Conservation (phyloP, 2,888 invertebrate genomes). For the Eilema depressum region DNA sequence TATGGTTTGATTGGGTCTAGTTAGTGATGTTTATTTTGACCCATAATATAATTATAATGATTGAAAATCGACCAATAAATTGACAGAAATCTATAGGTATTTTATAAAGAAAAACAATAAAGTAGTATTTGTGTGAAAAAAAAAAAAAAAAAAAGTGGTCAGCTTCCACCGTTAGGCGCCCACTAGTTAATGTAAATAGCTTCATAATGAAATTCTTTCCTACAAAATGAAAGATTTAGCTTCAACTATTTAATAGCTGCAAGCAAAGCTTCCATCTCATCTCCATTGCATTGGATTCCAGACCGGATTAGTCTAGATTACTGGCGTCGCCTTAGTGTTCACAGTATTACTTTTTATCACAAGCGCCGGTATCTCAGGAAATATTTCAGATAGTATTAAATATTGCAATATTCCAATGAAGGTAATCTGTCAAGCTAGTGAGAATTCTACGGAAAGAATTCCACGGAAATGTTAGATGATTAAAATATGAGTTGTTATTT, state of each 20-base stretch:
- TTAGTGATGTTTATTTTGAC: too few relatives aligned
- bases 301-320: constrained; percentile 36
- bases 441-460: too few relatives aligned
- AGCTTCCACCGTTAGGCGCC: neutral
- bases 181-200: neutral
- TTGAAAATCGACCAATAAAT: too few relatives aligned
- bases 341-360: constrained; percentile 24
- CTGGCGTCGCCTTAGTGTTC: constrained; percentile 24
- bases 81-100: too few relatives aligned
- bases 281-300: constrained; percentile 23
- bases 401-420: constrained; percentile 12
- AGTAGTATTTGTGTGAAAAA: too few relatives aligned
- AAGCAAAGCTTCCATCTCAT: constrained; percentile 31
- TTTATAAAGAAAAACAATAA: too few relatives aligned
- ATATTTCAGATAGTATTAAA: constrained; percentile 19
- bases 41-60: too few relatives aligned
- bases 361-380: constrained; percentile 10
- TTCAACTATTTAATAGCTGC: constrained; percentile 8
- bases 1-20: too few relatives aligned
- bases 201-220: neutral
- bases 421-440: neutral
- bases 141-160: too few relatives aligned
- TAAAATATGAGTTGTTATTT: neutral
- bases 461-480: neutral
- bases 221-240: constrained; percentile 1